Evolutionary conservation across 2,888 invertebrate species (phyloP).

Genomic region (Troides helena): DNA sequence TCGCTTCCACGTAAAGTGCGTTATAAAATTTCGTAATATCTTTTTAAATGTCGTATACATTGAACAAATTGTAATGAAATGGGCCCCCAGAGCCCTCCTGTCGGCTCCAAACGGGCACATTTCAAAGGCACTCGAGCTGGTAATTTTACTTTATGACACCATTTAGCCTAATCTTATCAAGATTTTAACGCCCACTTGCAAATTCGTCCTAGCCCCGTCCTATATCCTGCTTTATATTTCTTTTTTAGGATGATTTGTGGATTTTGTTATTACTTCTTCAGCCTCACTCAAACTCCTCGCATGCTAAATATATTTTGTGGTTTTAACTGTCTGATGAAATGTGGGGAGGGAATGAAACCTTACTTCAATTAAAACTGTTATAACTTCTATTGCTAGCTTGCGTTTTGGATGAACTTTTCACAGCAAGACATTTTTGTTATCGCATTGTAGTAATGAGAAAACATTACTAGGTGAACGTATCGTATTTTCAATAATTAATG

Average conservation of each 20-base stretch:
- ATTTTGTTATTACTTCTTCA: no score
- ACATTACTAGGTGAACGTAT: no score
- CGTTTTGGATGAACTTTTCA: no score
- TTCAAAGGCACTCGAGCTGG: slow-evolving; percentile 34
- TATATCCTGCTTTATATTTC: slow-evolving; percentile 1
- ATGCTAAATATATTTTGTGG: no score
- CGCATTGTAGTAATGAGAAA: no score
- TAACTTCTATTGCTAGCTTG: no score
- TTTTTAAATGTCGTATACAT: slow-evolving; percentile 28
- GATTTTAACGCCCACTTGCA: slow-evolving; percentile 36
- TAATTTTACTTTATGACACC: slow-evolving; percentile 39
- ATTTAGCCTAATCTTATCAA: slow-evolving; percentile 34
- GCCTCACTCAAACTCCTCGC: no score
- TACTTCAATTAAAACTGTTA: no score
- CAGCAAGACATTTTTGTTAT: no score
- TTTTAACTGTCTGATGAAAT: no score
- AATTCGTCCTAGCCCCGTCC: slow-evolving; percentile 9
- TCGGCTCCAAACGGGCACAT: slow-evolving; percentile 30
- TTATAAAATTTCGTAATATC: slow-evolving; percentile 23
- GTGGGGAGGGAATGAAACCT: no score
- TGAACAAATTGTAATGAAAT: slow-evolving; percentile 34
- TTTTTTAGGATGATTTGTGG: not conserved
- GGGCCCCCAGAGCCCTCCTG: slow-evolving; percentile 28
- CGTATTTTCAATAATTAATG: no score
- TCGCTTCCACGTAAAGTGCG: slow-evolving; percentile 20